phyloP scores from a whole-genome alignment of 1,140 invertebrate genomes.

The Cyclargus thomasi region DNA sequence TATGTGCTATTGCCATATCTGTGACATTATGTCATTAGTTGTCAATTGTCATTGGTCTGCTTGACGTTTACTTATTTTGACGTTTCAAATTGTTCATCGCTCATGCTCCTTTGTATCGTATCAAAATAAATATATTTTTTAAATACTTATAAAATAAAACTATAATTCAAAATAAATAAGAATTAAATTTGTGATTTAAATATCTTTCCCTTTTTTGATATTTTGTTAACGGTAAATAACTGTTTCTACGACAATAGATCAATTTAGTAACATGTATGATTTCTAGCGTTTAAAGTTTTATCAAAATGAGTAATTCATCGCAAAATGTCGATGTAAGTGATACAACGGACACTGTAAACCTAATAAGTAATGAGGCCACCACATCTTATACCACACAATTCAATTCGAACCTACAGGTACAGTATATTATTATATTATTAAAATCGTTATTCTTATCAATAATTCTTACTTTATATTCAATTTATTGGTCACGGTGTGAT shows the following conservation, averaged over 20 bases:
- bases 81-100: not conserved
- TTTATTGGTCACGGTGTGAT: no score
- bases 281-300: not conserved
- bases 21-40: no score
- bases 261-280: not conserved
- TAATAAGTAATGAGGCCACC: slow-evolving; percentile 51
- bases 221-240: not conserved
- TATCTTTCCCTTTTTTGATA: not conserved
- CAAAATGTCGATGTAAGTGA: slow-evolving; percentile 33
- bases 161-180: no score
- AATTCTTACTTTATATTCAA: no score
- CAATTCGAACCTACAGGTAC: slow-evolving; percentile 47
- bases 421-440: slow-evolving; percentile 9
- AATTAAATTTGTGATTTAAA: not conserved
- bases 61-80: not conserved
- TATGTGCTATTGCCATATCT: no score
- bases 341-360: slow-evolving; percentile 53
- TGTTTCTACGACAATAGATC: not conserved
- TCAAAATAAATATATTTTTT: no score
- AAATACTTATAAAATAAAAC: no score
- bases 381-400: slow-evolving; percentile 49
- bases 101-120: not conserved
- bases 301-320: slow-evolving; percentile 47
- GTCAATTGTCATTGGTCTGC: not conserved
- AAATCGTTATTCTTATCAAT: not conserved